Evolutionary conservation across 2,888 invertebrate species (phyloP), one percentile per base, ranked within the genome.

Genomic region (Caenorhabditis sulstoni): DNA sequence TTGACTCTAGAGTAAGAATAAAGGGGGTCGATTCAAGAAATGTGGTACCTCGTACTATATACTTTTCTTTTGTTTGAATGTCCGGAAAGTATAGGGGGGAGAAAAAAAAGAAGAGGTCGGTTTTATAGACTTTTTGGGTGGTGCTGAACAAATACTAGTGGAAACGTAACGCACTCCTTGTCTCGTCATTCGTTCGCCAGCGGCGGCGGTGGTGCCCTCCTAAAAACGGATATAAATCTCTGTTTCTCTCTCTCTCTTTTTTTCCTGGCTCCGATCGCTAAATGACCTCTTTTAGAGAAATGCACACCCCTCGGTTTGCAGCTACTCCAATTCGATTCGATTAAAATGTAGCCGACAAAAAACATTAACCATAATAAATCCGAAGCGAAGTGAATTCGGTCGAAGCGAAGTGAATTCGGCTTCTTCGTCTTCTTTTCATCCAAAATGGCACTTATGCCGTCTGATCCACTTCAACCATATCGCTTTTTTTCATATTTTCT

Each of bases 211-310:
- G 29, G 29, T 3, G 29, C 29, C 29, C 7, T 5, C 29, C 7
- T 5, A 18, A 39, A 71, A 73, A 73, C 57, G 64, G 64, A 73
- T 73, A 64, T 73, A 73, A 73, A 73, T 73, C 73, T 62, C 41
- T 59, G 35, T 50, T 57, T 35, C 20, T 49, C 16, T 45, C 4
- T 11, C 52, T 20, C 49, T 47, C 59, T 44, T 50, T 59, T 16
- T 52, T n/a, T n/a, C n/a, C 7, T 3, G 29, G 29, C 29, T 29
- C 29, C 3, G 29, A 29, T 29, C 7, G 4, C 37, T 18, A 61
- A 55, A 70, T 39, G 45, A 52, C 50, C 50, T 49, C 29, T 37
- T 20, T 39, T 55, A 35, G 37, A 47, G 59, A 29, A 29, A 5
- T 29, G 29, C 29, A 29, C 4, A 29, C 29, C 29, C 29, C 29